These are phyloP conservation scores for Agelastica alni DNA, from an alignment of 2,888 invertebrate species.

Conservation along the genomic window DNA sequence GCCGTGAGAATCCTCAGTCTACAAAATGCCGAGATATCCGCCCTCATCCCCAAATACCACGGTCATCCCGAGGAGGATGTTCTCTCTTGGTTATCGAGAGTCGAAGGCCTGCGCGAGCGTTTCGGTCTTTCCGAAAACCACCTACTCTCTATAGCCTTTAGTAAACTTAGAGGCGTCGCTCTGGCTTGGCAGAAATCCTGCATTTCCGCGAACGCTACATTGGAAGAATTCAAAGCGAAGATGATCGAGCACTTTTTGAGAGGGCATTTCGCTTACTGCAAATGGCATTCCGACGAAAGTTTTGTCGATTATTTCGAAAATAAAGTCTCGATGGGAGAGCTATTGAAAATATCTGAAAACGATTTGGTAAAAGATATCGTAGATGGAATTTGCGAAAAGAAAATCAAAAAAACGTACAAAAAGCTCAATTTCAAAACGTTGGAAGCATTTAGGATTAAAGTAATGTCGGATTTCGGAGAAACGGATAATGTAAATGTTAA, in stretches of 20 bases:
- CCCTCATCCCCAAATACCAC: conserved; percentile 10
- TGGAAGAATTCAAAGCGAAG: conserved; percentile 4
- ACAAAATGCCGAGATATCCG: conserved; percentile 12
- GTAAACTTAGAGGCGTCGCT: conserved; percentile 9
- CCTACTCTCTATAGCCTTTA: background rate
- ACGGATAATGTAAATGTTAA: background rate
- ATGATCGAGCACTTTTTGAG: conserved; percentile 9
- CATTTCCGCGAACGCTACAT: background rate
- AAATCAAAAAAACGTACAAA: conserved; percentile 1
- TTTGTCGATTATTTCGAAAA: conserved; percentile 18
- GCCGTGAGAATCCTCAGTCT: conserved; percentile 1
- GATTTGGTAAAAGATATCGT: conserved; percentile 6
- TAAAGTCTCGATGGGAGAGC: conserved; percentile 6
- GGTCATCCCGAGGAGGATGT: conserved; percentile 13
- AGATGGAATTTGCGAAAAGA: conserved; percentile 7
- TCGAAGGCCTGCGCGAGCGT: conserved; percentile 6
- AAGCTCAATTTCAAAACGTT: background rate
- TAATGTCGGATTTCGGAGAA: background rate
- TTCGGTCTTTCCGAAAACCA: background rate
- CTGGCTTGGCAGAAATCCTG: background rate
- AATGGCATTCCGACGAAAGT: background rate
- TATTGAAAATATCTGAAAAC: background rate
- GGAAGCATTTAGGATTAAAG: background rate
- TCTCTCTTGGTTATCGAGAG: conserved; percentile 4
- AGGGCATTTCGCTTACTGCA: conserved; percentile 1